Evolutionary conservation across 2,888 invertebrate species (phyloP), one percentile per base, ranked within the genome.

Genomic region (Epicampocera succincta): DNA sequence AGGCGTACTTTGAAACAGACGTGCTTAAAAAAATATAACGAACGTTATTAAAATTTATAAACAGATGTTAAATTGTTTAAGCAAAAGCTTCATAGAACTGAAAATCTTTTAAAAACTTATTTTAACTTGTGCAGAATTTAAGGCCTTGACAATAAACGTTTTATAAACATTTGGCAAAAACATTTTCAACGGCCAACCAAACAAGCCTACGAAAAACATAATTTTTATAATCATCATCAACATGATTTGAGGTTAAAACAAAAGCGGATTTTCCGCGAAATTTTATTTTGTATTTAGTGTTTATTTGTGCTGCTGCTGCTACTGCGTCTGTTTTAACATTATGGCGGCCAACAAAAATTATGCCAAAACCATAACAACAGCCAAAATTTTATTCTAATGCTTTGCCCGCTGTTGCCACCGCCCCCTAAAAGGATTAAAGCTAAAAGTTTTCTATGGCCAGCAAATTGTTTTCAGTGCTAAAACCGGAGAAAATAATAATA

Each of bases 161-260:
- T 1, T 9, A 33, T 9, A 33, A 33, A 33, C 66, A 72, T 6
- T 71, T 72, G 74, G 44, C 60, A 86, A 85, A 86, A 87, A 87
- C n/a, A 65, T 4, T 33, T 19, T 11, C 13, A 29, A 1, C 25
- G 1, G 11, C 11, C 40, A 75, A 40, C 19, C 15, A 40, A 75
- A 40, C 19, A 12, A 40, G 46, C 11, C 17, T 13, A 1, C 1
- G 56, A 38, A 40, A 58, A 46, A 19, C 50, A 69, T 42, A 19
- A 66, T 50, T 68, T 68, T 44, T 86, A 87, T 87, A 87, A 89
- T 88, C 87, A 89, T 88, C 87, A 87, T 86, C 85, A 84, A 82
- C 87, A 84, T 87, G 86, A 87, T 87, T 88, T 89, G 84, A 85
- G 85, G 86, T 87, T 87, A 86, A 87, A 86, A 87, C 87, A 87